Conservation (phyloP, 2,888 invertebrate species). For the Andrena hattorfiana region DNA sequence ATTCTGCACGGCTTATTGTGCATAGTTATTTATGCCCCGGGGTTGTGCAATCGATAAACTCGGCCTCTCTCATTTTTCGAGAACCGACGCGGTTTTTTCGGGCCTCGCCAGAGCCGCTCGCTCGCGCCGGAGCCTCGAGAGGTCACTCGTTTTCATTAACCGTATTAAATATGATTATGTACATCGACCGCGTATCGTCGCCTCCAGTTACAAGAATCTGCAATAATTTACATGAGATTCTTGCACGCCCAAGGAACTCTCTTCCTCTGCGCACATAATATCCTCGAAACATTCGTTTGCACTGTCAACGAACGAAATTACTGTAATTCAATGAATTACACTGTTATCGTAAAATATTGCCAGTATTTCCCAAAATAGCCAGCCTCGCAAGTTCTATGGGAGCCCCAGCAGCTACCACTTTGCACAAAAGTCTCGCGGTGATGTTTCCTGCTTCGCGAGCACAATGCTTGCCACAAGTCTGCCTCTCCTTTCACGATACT, state of each 20-base stretch:
- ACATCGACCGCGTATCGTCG: background rate
- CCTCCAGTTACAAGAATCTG: conserved; percentile 30
- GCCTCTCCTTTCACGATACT: background rate
- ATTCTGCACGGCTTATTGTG: conserved; percentile 50
- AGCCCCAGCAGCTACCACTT: too few species aligned
- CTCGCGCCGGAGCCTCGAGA: conserved; percentile 6
- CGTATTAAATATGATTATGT: conserved; percentile 51
- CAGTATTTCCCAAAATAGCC: too few species aligned
- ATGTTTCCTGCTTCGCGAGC: background rate
- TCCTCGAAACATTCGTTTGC: background rate
- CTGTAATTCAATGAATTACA: too few species aligned
- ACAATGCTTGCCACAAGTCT: background rate
- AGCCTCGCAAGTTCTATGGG: too few species aligned
- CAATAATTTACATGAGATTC: conserved; percentile 18
- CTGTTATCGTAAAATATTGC: too few species aligned
- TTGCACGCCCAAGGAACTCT: background rate
- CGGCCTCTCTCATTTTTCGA: conserved; percentile 46
- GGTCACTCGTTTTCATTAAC: conserved; percentile 40
- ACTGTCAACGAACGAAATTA: too few species aligned
- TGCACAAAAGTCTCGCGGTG: background rate
- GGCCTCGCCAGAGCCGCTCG: background rate
- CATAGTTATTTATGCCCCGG: conserved; percentile 53
- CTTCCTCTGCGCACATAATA: background rate
- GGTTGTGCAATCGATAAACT: conserved; percentile 57
- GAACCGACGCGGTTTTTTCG: conserved; percentile 34